Base-by-base conservation (phyloP, 2,888 invertebrate genomes). In the Catocala fraxini region DNA sequence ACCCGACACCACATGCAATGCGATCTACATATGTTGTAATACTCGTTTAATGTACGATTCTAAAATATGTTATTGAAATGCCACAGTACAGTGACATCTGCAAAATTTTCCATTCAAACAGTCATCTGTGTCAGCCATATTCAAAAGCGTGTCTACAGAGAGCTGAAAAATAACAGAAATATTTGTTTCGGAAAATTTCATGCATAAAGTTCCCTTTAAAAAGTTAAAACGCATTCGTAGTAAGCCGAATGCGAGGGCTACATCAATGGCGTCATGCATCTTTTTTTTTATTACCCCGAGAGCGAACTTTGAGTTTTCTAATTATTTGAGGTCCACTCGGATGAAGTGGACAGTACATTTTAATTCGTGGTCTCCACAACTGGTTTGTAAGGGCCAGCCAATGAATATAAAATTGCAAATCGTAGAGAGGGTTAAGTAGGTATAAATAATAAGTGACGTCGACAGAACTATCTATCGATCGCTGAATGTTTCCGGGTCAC, bases 331-430 rank as follows among this genome's bases (percentile, higher is more conserved):
- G 75, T 60, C 73, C 75, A 72, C 80, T 79, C 51, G 76, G 49
- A 76, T 79, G 76, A 74, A 82, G 79, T 70, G 79, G 76, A 79
- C 78, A 79, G 77, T 74, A 75, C 70, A 74, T 75, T 76, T 77
- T 77, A 77, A 77, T 77, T 77, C 71, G 70, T 74, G 71, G 71
- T 75, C 58, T 73, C 63, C 61, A 55, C 68, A 63, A 71, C 70
- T 63, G 63, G 65, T 73, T 68, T 68, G 63, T 74, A 76, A 79
- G 71, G 64, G 63, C 51, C 58, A 39, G 9, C 35, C 77, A 80
- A 72, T 79, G 83, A 83, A 57, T 79, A 75, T 60, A 56, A 65
- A 70, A 70, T 66, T 46, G 11, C 49, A 63, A 73, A 65, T 58
- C 43, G 61, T 63, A 61, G 56, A 70, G 60, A 61, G 15, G 66